Conservation (phyloP, 2,888 invertebrate genomes). For the Lochmaea capreae region DNA sequence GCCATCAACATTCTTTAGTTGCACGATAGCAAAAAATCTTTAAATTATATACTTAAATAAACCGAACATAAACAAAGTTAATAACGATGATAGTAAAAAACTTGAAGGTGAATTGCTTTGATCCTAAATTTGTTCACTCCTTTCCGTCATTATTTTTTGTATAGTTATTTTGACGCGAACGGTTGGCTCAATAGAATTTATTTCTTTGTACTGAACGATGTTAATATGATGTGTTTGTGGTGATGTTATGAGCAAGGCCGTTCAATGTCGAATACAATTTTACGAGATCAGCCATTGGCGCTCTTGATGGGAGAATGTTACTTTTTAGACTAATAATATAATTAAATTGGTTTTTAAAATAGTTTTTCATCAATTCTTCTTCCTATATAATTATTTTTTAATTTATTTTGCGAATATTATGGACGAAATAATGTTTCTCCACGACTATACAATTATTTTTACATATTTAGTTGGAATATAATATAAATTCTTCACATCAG, state of each 20-base stretch:
- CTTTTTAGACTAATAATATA: background rate
- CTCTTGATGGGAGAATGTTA: background rate
- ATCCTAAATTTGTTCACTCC: constrained; percentile 21
- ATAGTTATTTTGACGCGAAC: constrained; percentile 26
- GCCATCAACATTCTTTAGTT: background rate
- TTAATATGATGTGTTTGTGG: constrained; percentile 23
- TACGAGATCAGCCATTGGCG: constrained; percentile 10
- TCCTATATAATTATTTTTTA: no score
- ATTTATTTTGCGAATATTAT: no score
- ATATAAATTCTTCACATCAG: no score
- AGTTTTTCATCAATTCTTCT: no score
- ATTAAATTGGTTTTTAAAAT: no score
- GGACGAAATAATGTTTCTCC: no score
- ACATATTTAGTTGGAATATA: no score
- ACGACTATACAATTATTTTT: no score
- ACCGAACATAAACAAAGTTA: constrained; percentile 11
- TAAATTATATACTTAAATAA: constrained; percentile 3
- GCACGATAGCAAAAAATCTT: background rate
- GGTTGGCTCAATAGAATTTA: constrained; percentile 22
- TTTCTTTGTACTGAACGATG: constrained; percentile 14
- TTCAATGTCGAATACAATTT: constrained; percentile 31
- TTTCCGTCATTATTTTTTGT: constrained; percentile 11
- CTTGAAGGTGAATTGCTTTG: constrained; percentile 13
- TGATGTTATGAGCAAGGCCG: constrained; percentile 27
- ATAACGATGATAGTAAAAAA: constrained; percentile 19